These are phyloP conservation scores for Theropithecus gelada DNA, from an alignment of 2,113 vertebrate species.

Conservation along the genomic window DNA sequence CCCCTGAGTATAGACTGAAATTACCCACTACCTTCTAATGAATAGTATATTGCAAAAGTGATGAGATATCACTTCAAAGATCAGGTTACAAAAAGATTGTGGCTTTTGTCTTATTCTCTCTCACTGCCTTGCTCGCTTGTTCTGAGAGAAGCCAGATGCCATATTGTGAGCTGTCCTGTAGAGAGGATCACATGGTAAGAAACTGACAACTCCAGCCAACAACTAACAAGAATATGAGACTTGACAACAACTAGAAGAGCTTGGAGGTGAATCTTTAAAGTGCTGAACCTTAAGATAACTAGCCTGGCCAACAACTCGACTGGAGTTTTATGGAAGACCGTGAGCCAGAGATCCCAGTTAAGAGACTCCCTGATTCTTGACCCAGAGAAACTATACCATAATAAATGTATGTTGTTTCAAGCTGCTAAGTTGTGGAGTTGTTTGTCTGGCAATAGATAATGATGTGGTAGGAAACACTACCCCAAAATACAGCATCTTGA, in stretches of 20 bases:
- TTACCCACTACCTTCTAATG: background rate
- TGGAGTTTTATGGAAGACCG: background rate
- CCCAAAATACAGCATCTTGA: background rate
- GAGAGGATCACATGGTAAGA: background rate
- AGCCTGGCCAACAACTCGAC: background rate
- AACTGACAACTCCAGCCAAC: background rate
- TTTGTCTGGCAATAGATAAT: background rate
- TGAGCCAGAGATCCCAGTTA: background rate
- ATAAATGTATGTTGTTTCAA: background rate
- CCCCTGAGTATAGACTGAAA: background rate
- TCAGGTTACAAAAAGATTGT: background rate
- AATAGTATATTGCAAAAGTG: background rate
- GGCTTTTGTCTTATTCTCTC: background rate
- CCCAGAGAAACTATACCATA: background rate
- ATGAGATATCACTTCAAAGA: background rate
- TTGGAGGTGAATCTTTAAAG: background rate
- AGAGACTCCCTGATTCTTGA: background rate
- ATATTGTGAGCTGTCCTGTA: background rate
- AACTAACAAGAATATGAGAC: background rate
- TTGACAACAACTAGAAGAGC: background rate
- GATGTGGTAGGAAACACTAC: background rate
- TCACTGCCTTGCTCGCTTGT: background rate
- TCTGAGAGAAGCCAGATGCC: background rate
- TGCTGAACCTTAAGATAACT: background rate
- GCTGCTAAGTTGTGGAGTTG: background rate